These are phyloP conservation scores for Smittia aterrima DNA, from an alignment of 2,888 invertebrate genomes.

Conservation along the genomic window DNA sequence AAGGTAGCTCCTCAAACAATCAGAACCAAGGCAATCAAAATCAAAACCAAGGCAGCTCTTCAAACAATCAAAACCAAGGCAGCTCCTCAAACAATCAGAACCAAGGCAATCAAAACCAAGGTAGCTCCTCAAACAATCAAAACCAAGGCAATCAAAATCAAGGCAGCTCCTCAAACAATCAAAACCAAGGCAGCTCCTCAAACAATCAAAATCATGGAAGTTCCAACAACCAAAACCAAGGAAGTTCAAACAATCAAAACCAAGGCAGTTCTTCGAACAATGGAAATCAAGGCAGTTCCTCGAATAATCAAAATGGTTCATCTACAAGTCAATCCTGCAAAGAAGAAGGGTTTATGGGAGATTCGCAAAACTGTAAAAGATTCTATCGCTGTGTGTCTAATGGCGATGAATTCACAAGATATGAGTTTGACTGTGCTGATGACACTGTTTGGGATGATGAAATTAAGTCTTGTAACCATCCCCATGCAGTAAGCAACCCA, in stretches of 20 bases:
- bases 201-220: neutral
- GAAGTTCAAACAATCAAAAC: constrained; percentile 27
- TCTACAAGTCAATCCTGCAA: neutral
- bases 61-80: constrained; percentile 42
- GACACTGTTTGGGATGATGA: constrained; percentile 62
- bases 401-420: constrained; percentile 53
- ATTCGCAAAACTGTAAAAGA: constrained; percentile 57
- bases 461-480: constrained; percentile 55
- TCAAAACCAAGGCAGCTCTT: constrained; percentile 41
- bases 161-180: constrained; percentile 41
- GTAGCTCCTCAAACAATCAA: constrained; percentile 20
- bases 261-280: constrained; percentile 7
- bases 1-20: neutral
- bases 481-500: constrained; percentile 24
- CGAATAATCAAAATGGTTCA: constrained; percentile 31
- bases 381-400: constrained; percentile 60
- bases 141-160: constrained; percentile 43
- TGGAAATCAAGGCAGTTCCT: constrained; percentile 42
- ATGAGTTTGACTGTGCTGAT: constrained; percentile 58
- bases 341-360: constrained; percentile 53
- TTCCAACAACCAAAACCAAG: constrained; percentile 39
- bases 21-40: no score
- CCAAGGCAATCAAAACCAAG: constrained; percentile 42
- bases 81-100: constrained; percentile 43
- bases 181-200: neutral